Evolutionary conservation across 2,113 vertebrate genomes (phyloP).

Genomic region (Leucopsar rothschildi): DNA sequence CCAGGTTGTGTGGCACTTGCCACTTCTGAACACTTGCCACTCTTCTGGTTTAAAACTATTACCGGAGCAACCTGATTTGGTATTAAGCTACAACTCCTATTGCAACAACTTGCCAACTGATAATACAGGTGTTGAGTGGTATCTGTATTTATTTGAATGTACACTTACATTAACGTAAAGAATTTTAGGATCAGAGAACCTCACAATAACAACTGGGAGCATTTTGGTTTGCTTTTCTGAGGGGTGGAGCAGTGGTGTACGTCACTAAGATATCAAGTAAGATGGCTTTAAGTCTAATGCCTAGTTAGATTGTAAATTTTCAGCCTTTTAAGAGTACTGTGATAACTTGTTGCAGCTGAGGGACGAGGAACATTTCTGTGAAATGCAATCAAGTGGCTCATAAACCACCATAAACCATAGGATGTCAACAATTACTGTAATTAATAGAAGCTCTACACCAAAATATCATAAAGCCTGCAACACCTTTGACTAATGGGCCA

Average conservation of each 20-base stretch:
- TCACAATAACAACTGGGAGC: not conserved
- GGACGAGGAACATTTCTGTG: not conserved
- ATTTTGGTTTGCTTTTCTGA: not conserved
- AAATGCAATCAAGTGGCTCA: not conserved
- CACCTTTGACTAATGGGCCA: not conserved
- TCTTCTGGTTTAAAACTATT: not conserved
- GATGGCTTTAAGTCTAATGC: not conserved
- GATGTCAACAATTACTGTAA: not conserved
- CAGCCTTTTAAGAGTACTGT: not conserved
- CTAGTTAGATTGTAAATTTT: not conserved
- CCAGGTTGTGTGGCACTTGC: not conserved
- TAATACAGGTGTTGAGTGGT: rapidly evolving
- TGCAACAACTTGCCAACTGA: not conserved
- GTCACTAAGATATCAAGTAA: not conserved
- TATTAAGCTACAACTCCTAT: not conserved
- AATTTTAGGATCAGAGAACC: not conserved
- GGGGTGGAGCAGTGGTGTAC: rapidly evolving
- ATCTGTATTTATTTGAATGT: not conserved
- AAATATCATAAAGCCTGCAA: not conserved
- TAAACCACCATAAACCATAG: not conserved
- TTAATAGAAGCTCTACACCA: not conserved
- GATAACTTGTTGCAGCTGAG: not conserved
- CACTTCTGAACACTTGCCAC: not conserved
- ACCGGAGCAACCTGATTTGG: not conserved
- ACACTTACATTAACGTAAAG: not conserved